Percentiles rank a stretch among this genome's conserved stretches.
Evolutionary conservation across 92 coral and sea anemone species (phyloP).

Genomic region (Scolanthus callimorphus): DNA sequence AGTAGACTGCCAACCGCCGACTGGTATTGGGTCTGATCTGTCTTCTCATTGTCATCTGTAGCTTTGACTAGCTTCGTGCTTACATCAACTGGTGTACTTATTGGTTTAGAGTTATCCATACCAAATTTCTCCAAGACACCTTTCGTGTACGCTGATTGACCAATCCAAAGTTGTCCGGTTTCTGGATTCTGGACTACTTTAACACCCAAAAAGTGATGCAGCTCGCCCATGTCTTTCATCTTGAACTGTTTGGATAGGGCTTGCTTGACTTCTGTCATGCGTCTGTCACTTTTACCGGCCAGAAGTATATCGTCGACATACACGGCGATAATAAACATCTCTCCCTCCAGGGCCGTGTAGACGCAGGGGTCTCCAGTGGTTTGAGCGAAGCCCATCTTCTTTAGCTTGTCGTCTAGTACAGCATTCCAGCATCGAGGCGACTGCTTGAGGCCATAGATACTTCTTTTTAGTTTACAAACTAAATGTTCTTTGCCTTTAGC

Average conservation of each 20-base stretch:
- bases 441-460: no score
- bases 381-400: no score
- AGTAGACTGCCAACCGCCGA: constrained; percentile 36
- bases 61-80: constrained; percentile 36
- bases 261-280: constrained; percentile 30
- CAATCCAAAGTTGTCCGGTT: constrained; percentile 33
- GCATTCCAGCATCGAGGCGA: no score
- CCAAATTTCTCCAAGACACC: constrained; percentile 38
- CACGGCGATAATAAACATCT: no score
- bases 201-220: constrained; percentile 34
- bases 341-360: no score
- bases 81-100: constrained; percentile 38
- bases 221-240: constrained; percentile 53
- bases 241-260: constrained; percentile 23
- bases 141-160: constrained; percentile 17
- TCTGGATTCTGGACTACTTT: constrained; percentile 26
- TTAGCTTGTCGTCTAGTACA: no score
- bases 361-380: no score
- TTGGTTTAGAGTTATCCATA: constrained; percentile 40
- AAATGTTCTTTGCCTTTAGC: no score
- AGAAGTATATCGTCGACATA: constrained; percentile 37
- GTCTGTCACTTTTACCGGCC: constrained; percentile 26
- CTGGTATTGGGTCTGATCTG: constrained; percentile 13
- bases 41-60: constrained; percentile 16
- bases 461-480: no score